These are phyloP conservation scores for Galeruca laticollis DNA, from an alignment of 2,888 invertebrate genomes.

Conservation along the genomic window DNA sequence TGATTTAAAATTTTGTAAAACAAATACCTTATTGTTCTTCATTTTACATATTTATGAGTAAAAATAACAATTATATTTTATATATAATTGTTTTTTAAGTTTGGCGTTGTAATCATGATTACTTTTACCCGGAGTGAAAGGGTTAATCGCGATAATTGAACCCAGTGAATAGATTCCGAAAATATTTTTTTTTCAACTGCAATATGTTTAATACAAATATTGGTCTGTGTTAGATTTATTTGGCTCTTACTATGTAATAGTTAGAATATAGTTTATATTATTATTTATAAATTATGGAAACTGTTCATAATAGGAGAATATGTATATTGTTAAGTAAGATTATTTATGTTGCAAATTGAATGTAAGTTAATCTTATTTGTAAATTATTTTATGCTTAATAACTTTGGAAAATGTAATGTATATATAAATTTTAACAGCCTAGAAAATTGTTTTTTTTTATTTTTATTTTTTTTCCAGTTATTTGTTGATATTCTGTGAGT, in stretches of 20 bases:
- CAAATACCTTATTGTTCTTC: too few relatives aligned
- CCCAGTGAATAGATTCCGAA: too few relatives aligned
- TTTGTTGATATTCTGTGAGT: neutral
- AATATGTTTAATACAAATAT: neutral
- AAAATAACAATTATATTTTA: too few relatives aligned
- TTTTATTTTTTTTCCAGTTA: neutral
- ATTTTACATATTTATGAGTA: too few relatives aligned
- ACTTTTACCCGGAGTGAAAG: too few relatives aligned
- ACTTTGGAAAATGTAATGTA: constrained; percentile 4
- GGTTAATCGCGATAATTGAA: too few relatives aligned
- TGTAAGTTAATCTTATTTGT: neutral
- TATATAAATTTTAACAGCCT: constrained; percentile 4
- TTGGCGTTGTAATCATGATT: too few relatives aligned
- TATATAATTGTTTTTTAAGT: too few relatives aligned
- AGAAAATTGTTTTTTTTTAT: neutral
- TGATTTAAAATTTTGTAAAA: too few relatives aligned
- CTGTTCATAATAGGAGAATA: neutral
- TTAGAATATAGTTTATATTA: too few relatives aligned
- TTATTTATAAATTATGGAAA: too few relatives aligned
- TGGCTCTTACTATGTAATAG: neutral
- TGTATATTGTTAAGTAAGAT: neutral
- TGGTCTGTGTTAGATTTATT: neutral
- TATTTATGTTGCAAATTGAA: neutral
- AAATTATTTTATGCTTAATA: constrained; percentile 5
- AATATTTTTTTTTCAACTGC: neutral